Evolutionary conservation across 2,797 vertebrate genomes (phyloP), one percentile per base, ranked within the genome.

Genomic region (Melanogrammus aeglefinus): DNA sequence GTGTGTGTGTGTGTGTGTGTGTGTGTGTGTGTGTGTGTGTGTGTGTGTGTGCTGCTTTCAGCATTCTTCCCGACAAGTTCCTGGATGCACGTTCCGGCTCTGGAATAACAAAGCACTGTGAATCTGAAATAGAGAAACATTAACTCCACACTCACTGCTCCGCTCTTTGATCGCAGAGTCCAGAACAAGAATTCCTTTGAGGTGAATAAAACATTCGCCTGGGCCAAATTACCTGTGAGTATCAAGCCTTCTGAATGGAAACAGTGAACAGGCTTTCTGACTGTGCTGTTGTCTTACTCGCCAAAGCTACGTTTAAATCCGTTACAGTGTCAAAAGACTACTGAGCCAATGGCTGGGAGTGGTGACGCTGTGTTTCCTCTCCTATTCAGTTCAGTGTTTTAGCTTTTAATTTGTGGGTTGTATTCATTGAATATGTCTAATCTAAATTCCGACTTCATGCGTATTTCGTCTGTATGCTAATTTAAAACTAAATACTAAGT

Each of bases 11-110:
- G 18, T 9, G 57, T 63, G 71, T 72, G 71, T 35, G 51, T 63
- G 71, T 72, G 71, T 33, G 31, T 72, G 71, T 35, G 71, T 72
- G 71, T 35, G 72, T 73, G 72, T n/a, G 72, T 73, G 31, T 6
- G n/a, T n/a, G 57, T 63, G 57, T 63, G 57, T 63, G 57, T 63
- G 57, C 57, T 63, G 51, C 51, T 6, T 21, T 57, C 51, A 18
- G 57, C n/a, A 63, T 63, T 63, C 57, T 63, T n/a, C 57, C 57
- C 57, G 6, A 13, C 2, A 13, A 7, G 21, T 63, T 63, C 57
- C 21, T 63, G 21, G 57, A 63, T 24, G 57, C 57, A n/a, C 21
- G n/a, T 63, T 63, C 57, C 57, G n/a, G 57, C 57, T 63, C n/a
- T 63, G 57, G 57, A 63, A 9, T 24, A n/a, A 24, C 57, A 24